Conservation (phyloP, 2,888 invertebrate genomes). For the Argyra leucocephala region DNA sequence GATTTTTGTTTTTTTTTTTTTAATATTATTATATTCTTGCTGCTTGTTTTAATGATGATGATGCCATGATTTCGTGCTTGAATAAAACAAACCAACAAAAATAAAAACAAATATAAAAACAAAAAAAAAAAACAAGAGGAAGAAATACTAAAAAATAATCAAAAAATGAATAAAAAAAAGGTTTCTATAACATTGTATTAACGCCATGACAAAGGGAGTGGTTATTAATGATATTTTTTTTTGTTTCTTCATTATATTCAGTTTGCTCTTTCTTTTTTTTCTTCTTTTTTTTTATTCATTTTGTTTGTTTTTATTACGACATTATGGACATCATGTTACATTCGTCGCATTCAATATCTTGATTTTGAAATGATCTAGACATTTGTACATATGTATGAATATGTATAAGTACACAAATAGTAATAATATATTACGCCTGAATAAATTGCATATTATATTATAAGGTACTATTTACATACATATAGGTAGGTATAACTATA, state of each 20-base stretch:
- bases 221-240: background rate
- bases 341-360: conserved; percentile 1
- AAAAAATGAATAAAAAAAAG: background rate
- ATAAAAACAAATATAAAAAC: background rate
- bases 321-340: conserved; percentile 3
- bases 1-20: conserved; percentile 15
- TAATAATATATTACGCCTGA: no score
- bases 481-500: background rate
- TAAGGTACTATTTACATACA: background rate
- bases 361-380: background rate
- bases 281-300: background rate
- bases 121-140: background rate
- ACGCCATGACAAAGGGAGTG: conserved; percentile 6
- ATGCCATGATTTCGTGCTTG: conserved; percentile 24
- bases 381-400: background rate
- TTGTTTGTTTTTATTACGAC: background rate
- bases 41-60: conserved; percentile 23
- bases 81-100: conserved; percentile 11
- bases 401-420: background rate
- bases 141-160: background rate
- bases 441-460: background rate
- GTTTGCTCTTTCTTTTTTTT: no score
- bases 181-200: conserved; percentile 3
- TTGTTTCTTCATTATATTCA: background rate
- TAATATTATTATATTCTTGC: background rate